Base-by-base conservation (phyloP, 2,888 invertebrate genomes). In the Netelia virgata region DNA sequence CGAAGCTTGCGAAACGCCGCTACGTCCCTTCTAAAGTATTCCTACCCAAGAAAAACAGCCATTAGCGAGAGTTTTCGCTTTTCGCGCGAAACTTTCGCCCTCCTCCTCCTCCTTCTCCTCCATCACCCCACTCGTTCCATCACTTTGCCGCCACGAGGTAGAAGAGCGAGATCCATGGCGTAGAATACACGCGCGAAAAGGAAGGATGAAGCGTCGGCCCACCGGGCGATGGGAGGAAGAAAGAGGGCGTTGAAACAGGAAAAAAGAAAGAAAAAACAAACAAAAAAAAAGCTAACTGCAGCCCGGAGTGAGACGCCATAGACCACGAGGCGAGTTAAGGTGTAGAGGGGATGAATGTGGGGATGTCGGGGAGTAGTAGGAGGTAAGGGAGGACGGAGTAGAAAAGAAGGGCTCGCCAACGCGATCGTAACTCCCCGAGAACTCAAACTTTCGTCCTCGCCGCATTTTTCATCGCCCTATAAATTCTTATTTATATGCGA, bases 1-100 rank as follows among this genome's bases (percentile, higher is more conserved):
- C 83, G 14, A 14, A 9, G 47, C 47, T 47, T 14, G 64, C 68
- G 41, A 73, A 73, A 50, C 64, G 61, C 63, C 70, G 14, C 55
- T 23, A n/a, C 81, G 90, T 91, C 92, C 86, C 90, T 91, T 92
- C 91, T 92, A 91, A 92, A 92, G 92, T 92, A 93, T 92, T 91
- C 91, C 90, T 88, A 88, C 90, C 81, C 90, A 93, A 93, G 93
- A 93, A 93, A 93, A 93, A 93, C 93, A 93, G 92, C 93, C 93
- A 93, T 93, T 93, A 93, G 93, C 92, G 89, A 91, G 93, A 92
- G 92, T 93, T 93, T 93, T 93, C 92, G 93, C 92, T 93, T 93
- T 92, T 93, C 92, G 92, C 92, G 90, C 90, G 90, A 92, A 93
- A 93, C 93, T 93, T 93, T 92, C 89, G 89, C 90, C 88, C 90